These are phyloP conservation scores for Edolisoma coerulescens DNA, from an alignment of 2,113 vertebrate species.

Conservation along the genomic window DNA sequence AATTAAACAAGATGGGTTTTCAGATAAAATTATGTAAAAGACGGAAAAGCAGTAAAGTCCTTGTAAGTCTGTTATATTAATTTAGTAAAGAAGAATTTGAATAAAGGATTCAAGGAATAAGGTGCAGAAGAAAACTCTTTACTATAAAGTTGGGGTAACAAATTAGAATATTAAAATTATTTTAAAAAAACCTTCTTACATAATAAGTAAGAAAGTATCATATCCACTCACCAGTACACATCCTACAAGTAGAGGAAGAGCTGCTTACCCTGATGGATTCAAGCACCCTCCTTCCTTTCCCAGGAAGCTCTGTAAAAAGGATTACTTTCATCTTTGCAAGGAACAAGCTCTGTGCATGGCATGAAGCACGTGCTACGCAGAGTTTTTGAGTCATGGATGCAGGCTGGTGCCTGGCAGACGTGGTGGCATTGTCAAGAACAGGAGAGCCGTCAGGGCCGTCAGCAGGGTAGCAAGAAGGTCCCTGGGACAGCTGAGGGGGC, in stretches of 20 bases:
- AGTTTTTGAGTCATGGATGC: background rate
- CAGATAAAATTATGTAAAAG: background rate
- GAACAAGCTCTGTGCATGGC: background rate
- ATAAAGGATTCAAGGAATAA: background rate
- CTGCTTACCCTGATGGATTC: background rate
- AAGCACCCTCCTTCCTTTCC: background rate
- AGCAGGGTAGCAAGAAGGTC: fast-evolving
- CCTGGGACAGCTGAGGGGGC: fast-evolving
- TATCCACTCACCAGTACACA: fast-evolving
- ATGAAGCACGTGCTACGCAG: background rate
- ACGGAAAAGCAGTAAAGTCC: background rate
- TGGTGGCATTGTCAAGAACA: background rate
- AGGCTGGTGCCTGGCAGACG: background rate
- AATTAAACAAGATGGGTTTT: background rate
- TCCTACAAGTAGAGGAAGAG: background rate
- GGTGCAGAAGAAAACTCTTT: background rate
- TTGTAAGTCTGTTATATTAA: background rate
- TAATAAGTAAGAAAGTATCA: background rate
- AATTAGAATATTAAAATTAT: background rate
- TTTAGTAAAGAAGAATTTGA: background rate
- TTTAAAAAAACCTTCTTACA: background rate
- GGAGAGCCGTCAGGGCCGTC: fast-evolving
- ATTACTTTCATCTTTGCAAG: background rate
- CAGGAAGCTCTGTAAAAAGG: background rate
- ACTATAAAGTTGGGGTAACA: background rate